Base-by-base conservation (phyloP, 1,140 invertebrate genomes). In the Ooceraea biroi region DNA sequence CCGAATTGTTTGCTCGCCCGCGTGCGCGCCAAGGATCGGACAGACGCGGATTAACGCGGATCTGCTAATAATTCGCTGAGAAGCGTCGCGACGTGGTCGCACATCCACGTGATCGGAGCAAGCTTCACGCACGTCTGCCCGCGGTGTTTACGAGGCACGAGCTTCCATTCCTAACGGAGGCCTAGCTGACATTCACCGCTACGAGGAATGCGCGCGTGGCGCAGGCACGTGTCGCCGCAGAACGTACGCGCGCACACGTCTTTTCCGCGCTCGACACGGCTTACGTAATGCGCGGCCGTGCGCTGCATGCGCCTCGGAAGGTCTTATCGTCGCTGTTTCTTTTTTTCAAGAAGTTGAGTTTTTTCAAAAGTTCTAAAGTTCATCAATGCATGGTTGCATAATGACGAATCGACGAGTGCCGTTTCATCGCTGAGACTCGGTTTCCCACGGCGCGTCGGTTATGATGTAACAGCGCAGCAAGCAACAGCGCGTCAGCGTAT, bases 101-200 rank as follows among this genome's bases (percentile, higher is more conserved):
- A 8, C 0, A 17, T 11, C 44, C 82, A 84, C 55, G 55, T 84
- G 57, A 61, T 84, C 71, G 63, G 36, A 36, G 36, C 48, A 66
- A 84, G 65, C 66, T 71, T 22, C 65, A 48, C 57, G 76, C 61
- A 71, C 8, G 27, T 5, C 52, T 22, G 14, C 57, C 22, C 22
- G 27, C 55, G n/a, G 58, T 82, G 85, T 85, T 65, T 84, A 84
- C 57, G 72, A 73, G 17, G 71, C 2, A 36, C 36, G 27, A 52
- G 82, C 74, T 88, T 86, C 76, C 69, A 73, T 71, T 36, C 36
- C 36, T 36, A 36, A 36, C 36, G 36, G 36, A 36, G 36, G 7
- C 7, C 36, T n/a, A 7, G 36, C 36, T 36, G 36, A 36, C 36
- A 36, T 36, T 36, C 36, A 36, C 36, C 36, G 36, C 36, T 7